Conservation (phyloP, 2,888 invertebrate species). For the Caenorhabditis angaria region DNA sequence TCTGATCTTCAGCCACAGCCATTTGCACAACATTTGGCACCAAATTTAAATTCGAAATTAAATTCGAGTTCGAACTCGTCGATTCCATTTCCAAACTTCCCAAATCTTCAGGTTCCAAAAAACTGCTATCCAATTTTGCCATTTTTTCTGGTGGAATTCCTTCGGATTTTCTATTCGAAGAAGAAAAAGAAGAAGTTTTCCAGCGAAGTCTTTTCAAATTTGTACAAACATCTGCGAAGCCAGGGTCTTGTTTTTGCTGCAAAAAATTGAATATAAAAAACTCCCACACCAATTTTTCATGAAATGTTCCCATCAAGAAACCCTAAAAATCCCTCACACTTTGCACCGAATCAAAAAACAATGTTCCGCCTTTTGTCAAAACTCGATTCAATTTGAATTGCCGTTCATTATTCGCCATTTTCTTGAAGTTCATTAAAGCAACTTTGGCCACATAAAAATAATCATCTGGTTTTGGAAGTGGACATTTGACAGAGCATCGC, state of each 20-base stretch:
- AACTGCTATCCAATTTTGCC: conserved; percentile 13
- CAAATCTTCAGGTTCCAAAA: no score
- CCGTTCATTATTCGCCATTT: conserved; percentile 20
- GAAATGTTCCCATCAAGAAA: neutral
- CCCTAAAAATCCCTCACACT: conserved; percentile 3
- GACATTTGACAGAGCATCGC: conserved; percentile 36
- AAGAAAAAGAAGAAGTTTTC: no score
- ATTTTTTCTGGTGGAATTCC: conserved; percentile 26
- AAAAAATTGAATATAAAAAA: conserved; percentile 11
- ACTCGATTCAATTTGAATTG: conserved; percentile 14
- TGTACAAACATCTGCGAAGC: conserved; percentile 8
- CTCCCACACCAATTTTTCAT: no score
- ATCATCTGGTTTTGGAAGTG: conserved; percentile 9
- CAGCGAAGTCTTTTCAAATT: conserved; percentile 16
- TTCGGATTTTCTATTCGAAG: conserved; percentile 13
- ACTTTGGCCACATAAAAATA: conserved; percentile 46
- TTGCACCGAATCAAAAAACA: conserved; percentile 17
- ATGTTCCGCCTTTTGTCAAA: conserved; percentile 14
- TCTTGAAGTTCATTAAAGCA: conserved; percentile 39
- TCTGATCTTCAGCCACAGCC: neutral
- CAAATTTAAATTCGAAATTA: neutral
- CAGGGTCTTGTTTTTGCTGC: conserved; percentile 31
- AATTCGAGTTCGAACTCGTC: neutral
- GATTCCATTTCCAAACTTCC: conserved; percentile 12
- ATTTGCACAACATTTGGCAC: neutral